phyloP scores from a whole-genome alignment of 53 echinoderm and acorn worm species.

The Holothuria leucospilota region DNA sequence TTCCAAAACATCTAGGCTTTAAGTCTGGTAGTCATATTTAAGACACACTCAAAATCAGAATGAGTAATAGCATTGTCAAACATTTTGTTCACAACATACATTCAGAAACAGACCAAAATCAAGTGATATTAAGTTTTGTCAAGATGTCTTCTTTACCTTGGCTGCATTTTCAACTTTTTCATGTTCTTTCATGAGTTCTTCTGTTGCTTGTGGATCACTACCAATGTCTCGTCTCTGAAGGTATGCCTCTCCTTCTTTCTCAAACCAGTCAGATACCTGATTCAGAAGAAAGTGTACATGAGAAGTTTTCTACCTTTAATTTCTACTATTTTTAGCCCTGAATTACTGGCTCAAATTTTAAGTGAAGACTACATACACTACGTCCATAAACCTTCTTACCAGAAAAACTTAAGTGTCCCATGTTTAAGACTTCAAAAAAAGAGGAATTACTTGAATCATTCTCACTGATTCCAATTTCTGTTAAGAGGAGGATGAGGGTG shows the following conservation, averaged over 20 bases:
- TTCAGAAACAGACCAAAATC: no score
- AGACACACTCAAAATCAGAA: no score
- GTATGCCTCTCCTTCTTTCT: constrained; percentile 85
- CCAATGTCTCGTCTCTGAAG: constrained; percentile 88
- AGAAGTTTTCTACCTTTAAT: neutral
- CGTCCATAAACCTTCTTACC: neutral
- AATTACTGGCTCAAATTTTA: neutral
- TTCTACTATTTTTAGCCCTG: neutral
- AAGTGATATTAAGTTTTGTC: no score
- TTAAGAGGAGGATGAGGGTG: no score
- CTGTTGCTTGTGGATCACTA: constrained; percentile 70
- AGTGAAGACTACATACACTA: neutral
- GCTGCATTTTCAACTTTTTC: constrained; percentile 78
- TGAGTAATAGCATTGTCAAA: no score
- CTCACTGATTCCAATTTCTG: no score
- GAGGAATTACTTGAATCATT: no score
- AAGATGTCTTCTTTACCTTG: constrained; percentile 52
- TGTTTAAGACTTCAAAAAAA: no score
- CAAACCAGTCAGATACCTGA: constrained; percentile 95
- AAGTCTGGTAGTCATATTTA: no score
- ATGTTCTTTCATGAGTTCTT: constrained; percentile 81
- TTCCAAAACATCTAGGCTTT: no score
- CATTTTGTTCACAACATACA: no score
- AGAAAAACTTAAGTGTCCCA: neutral
- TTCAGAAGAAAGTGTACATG: neutral